Evolutionary conservation across 2,888 invertebrate species (phyloP), one percentile per base, ranked within the genome.

Genomic region (Petrolisthes manimaculis): DNA sequence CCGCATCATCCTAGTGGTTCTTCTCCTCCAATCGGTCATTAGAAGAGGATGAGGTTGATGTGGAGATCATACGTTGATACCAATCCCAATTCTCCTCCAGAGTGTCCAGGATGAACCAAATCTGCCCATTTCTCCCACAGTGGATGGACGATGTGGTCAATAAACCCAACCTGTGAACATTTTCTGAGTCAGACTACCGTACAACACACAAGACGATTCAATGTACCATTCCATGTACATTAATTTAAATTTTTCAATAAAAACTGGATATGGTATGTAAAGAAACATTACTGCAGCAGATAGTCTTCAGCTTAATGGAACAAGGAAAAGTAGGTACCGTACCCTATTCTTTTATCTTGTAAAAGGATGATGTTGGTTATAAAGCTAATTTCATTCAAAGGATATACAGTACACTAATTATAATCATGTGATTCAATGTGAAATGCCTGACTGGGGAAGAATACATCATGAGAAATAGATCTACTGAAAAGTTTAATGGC

Each of bases 71-170:
- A 84, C 93, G 96, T 93, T 97, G 97, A 94, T 97, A 98, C 96
- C 98, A 99, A 94, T 99, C 98, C 92, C 99, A 95, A 94, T 99
- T 99, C 94, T 99, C 98, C 94, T 99, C 99, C 92, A 99, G 95
- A 83, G 97, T 98, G 94, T 99, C 99, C 91, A 99, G 99, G 99
- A 94, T 99, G 98, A 81, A 99, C 99, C 91, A 99, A 95, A 93
- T 99, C 99, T 18, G 98, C 99, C 99, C 99, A 99, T 84, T 99
- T 99, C 94, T 99, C 99, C 98, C 99, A 99, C 91, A 99, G 94
- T 3, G 99, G 99, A 94, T 99, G 99, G 74, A 99, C 99, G 93
- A 99, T 99, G 94, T 99, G 99, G 94, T 99, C 99, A 93, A 99
- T 99, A 93, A 99, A 99, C 92, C 99, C 99, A 93, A 99, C 98